Conservation (phyloP, 2,888 invertebrate genomes). For the Campoletis raptor region DNA sequence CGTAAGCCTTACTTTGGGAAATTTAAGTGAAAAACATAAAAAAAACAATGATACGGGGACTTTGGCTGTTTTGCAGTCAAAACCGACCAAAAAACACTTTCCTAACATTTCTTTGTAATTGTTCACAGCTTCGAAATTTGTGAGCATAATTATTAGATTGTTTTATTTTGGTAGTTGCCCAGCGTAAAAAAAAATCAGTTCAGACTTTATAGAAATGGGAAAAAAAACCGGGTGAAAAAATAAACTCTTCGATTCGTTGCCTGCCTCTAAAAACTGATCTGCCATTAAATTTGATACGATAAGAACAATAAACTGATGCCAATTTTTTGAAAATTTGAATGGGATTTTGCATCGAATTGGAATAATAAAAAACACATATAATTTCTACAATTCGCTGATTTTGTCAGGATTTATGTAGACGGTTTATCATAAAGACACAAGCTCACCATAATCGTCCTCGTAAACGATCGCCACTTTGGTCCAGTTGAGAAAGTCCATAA, state of each 20-base stretch:
- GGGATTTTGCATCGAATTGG: neutral
- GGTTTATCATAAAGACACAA: neutral
- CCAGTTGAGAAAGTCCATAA: constrained; percentile 93
- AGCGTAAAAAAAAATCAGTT: too few relatives aligned
- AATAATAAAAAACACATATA: neutral
- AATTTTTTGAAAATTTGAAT: neutral
- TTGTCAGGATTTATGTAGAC: too few relatives aligned
- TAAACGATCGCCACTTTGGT: constrained; percentile 92
- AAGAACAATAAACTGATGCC: too few relatives aligned
- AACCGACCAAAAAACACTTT: neutral
- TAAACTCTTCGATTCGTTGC: too few relatives aligned
- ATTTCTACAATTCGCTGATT: too few relatives aligned
- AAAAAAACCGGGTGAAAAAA: too few relatives aligned
- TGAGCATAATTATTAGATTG: too few relatives aligned
- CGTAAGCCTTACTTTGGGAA: constrained; percentile 12
- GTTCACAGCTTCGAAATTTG: too few relatives aligned
- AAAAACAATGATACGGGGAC: neutral
- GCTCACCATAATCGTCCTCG: constrained; percentile 90
- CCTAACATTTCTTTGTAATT: neutral
- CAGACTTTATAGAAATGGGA: too few relatives aligned
- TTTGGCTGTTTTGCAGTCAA: constrained; percentile 1
- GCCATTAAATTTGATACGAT: too few relatives aligned
- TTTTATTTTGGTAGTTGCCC: too few relatives aligned
- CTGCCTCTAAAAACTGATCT: too few relatives aligned
- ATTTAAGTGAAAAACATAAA: neutral